Evolutionary conservation across 2,888 invertebrate species (phyloP), one percentile per base, ranked within the genome.

Genomic region (Xiphydria camelus): DNA sequence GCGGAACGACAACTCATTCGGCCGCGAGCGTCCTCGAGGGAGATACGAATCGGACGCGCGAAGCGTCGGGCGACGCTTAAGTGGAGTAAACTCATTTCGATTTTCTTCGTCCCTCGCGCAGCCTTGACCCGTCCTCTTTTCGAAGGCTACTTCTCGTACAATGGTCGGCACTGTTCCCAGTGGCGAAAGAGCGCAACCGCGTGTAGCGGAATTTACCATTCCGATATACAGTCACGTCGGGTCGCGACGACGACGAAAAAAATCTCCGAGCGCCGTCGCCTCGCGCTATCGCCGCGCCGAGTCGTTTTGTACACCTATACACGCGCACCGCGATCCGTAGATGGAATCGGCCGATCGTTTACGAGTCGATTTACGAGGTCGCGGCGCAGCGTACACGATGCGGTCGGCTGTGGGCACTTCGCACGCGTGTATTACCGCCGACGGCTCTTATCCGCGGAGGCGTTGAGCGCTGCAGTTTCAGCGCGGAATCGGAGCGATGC

Each of bases 301-400:
- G 39, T 39, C 22, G 34, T 32, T 17, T 22, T 23, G 34, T 41
- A 25, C 33, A 33, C 41, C 41, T 18, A 35, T 10, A 41, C 22
- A 19, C 41, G 41, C 10, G 20, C 19, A 59, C 51, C 57, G n/a
- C n/a, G 59, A 58, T 57, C 41, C 7, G 21, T 44, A 47, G 53
- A 51, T 50, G 36, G 51, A 31, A 49, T 50, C 51, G 45, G 34
- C 39, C 48, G 36, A 55, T 60, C 57, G 38, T 51, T 55, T 48
- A 45, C 41, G 22, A 21, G 26, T 36, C 41, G 53, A 58, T 49
- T 61, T 47, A 51, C 53, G 48, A 47, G 53, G 35, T 55, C 53
- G 47, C 31, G 48, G 38, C 46, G 44, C 41, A n/a, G n/a, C 12
- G 36, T 35, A 29, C 29, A 29, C 29, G 32, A 54, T 48, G 41